Conservation (phyloP, 2,888 invertebrate genomes). For the Operophtera brumata region DNA sequence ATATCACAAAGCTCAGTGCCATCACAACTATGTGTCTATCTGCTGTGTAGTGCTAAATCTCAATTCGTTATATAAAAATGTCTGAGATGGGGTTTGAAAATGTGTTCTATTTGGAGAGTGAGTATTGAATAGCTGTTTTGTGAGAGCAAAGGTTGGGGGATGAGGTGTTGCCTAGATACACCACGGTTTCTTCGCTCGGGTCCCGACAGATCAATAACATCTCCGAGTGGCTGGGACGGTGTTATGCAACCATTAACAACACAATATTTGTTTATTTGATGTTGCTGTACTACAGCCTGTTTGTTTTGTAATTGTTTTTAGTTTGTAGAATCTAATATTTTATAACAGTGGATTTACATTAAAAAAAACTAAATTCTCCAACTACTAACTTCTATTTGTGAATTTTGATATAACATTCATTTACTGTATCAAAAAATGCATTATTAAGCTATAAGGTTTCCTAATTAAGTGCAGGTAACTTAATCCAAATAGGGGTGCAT, state of each 20-base stretch:
- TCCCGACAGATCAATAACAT: conserved; percentile 74
- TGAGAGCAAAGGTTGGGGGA: conserved; percentile 59
- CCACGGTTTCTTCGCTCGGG: conserved; percentile 57
- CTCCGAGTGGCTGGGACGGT: conserved; percentile 64
- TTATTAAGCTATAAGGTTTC: conserved; percentile 36
- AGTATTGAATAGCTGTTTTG: conserved; percentile 59
- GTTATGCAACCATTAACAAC: conserved; percentile 67
- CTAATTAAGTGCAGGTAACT: conserved; percentile 41
- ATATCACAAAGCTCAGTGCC: conserved; percentile 49
- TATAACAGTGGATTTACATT: background rate
- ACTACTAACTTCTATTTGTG: background rate
- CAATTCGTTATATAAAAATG: conserved; percentile 56
- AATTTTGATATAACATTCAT: background rate
- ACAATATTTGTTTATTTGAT: conserved; percentile 36
- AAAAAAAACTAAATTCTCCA: background rate
- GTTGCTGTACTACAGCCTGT: conserved; percentile 16
- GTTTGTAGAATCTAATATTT: background rate
- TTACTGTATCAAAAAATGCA: background rate
- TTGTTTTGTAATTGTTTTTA: conserved; percentile 11
- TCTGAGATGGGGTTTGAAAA: conserved; percentile 77
- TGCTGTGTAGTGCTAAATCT: conserved; percentile 46
- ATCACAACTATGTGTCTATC: conserved; percentile 61
- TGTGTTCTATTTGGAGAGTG: conserved; percentile 78
- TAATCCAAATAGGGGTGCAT: conserved; percentile 32
- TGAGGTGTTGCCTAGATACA: conserved; percentile 77